Evolutionary conservation across 2,888 invertebrate species (phyloP).

Genomic region (Caenorhabditis sp.): DNA sequence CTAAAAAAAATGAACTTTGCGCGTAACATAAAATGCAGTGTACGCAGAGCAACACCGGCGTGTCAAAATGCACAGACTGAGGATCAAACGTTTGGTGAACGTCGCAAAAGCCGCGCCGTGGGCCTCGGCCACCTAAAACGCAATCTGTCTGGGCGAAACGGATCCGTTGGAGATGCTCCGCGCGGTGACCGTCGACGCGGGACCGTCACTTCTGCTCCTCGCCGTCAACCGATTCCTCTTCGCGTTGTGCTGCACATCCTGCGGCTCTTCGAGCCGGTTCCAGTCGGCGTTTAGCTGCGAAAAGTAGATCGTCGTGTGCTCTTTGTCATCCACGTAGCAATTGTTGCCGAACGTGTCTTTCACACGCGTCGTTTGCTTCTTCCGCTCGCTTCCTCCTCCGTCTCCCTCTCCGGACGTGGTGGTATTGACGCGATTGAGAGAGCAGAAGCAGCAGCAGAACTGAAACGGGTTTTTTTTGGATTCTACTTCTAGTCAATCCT

Average conservation of each 20-base stretch:
- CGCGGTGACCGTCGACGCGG: too few relatives aligned
- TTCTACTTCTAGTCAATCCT: neutral
- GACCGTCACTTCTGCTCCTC: neutral
- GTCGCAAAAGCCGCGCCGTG: too few relatives aligned
- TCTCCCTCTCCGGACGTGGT: neutral
- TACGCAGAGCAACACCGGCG: too few relatives aligned
- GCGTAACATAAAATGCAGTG: too few relatives aligned
- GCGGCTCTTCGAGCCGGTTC: slow-evolving; percentile 35
- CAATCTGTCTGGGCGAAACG: too few relatives aligned
- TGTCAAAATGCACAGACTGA: too few relatives aligned
- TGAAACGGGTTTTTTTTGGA: too few relatives aligned
- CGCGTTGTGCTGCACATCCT: neutral
- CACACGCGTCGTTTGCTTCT: slow-evolving; percentile 12
- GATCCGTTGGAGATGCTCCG: too few relatives aligned
- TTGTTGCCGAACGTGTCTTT: slow-evolving; percentile 50
- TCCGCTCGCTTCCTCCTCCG: too few relatives aligned
- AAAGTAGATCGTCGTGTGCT: slow-evolving; percentile 57
- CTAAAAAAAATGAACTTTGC: too few relatives aligned
- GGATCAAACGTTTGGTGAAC: too few relatives aligned
- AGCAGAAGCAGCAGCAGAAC: slow-evolving; percentile 12
- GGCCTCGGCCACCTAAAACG: too few relatives aligned
- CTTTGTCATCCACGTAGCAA: slow-evolving; percentile 26
- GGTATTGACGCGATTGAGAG: neutral
- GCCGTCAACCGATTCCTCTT: neutral
- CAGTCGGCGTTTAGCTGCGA: slow-evolving; percentile 55